Base-by-base conservation (phyloP, 2,888 invertebrate species). In the Noctua janthe region DNA sequence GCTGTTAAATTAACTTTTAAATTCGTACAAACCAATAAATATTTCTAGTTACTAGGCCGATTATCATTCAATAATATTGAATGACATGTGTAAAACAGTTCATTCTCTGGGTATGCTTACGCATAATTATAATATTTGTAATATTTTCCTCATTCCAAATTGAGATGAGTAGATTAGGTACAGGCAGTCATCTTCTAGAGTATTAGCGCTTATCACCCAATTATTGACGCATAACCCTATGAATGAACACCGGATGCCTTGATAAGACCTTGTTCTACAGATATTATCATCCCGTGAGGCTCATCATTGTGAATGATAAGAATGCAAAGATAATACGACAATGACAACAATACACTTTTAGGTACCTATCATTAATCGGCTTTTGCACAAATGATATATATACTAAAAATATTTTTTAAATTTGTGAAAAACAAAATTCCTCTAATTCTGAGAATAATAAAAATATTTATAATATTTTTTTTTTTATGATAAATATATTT, bases 131-230 rank as follows among this genome's bases (percentile, higher is more conserved):
- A 59, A 23, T 69, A 62, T 43, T 66, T 49, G 39, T 29, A 39
- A 29, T n/a, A 69, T 80, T 76, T 51, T 76, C 67, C 82, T 62
- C 43, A 8, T 80, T 62, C 1, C 1, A 75, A 59, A 82, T 51
- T 67, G 49, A 51, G 29, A 82, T n/a, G 56, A 35, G 29, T 49
- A 49, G 49, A 5, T 49, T 49, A 49, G 13, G 49, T 79, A 29
- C 20, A 74, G 10, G 39, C 1, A 47, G 75, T 29, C 66, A 74
- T 23, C 23, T 39, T n/a, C 47, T 56, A 23, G 7, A 80, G 47
- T 43, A 17, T 13, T 54, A 43, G 10, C 23, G 54, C 15, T 29
- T 69, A 62, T 11, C 29, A 7, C 17, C 8, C 8, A 29, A 67
- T 43, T n/a, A 54, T 54, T 49, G 49, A 64, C 43, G 29, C 64